A percentile compares a stretch with the other conserved stretches of the same genome.
phyloP scores from a whole-genome alignment of 2,888 invertebrate species.

The Octonoba sinensis region DNA sequence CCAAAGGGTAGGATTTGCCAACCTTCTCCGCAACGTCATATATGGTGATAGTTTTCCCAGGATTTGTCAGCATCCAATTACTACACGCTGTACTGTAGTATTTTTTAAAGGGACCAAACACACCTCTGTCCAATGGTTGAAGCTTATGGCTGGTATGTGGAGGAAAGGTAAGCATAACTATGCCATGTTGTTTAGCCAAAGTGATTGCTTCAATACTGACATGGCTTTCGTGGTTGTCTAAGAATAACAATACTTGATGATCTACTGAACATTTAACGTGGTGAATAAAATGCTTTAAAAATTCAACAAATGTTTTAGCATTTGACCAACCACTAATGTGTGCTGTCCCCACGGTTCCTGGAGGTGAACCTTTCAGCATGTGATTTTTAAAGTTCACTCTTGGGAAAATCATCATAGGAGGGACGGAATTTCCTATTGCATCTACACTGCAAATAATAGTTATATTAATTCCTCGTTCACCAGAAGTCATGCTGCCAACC shows the following conservation, averaged over 20 bases:
- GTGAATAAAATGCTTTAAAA: slow-evolving; percentile 23
- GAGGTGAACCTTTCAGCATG: slow-evolving; percentile 78
- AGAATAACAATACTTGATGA: slow-evolving; percentile 10
- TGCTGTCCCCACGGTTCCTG: slow-evolving; percentile 76
- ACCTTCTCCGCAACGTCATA: slow-evolving; percentile 24
- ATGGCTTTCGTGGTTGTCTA: slow-evolving; percentile 29
- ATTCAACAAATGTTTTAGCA: slow-evolving; percentile 25
- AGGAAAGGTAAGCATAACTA: slow-evolving; percentile 5
- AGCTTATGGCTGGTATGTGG: slow-evolving; percentile 15
- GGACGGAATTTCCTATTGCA: slow-evolving; percentile 69
- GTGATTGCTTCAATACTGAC: slow-evolving; percentile 15
- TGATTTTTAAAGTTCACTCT: slow-evolving; percentile 74
- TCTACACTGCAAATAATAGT: slow-evolving; percentile 67
- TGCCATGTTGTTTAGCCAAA: slow-evolving; percentile 10
- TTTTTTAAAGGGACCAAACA: slow-evolving; percentile 25
- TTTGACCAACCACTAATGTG: slow-evolving; percentile 19
- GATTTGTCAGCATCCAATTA: slow-evolving; percentile 19
- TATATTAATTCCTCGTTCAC: slow-evolving; percentile 22
- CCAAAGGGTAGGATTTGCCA: slow-evolving; percentile 21
- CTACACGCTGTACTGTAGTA: slow-evolving; percentile 67
- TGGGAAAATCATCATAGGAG: slow-evolving; percentile 71
- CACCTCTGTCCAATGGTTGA: slow-evolving; percentile 20
- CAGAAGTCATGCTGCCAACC: slow-evolving; percentile 28
- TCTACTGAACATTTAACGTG: slow-evolving; percentile 17
- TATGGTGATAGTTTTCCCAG: slow-evolving; percentile 24